Conservation (phyloP, 2,797 vertebrate species). For the Smutsia gigantea region DNA sequence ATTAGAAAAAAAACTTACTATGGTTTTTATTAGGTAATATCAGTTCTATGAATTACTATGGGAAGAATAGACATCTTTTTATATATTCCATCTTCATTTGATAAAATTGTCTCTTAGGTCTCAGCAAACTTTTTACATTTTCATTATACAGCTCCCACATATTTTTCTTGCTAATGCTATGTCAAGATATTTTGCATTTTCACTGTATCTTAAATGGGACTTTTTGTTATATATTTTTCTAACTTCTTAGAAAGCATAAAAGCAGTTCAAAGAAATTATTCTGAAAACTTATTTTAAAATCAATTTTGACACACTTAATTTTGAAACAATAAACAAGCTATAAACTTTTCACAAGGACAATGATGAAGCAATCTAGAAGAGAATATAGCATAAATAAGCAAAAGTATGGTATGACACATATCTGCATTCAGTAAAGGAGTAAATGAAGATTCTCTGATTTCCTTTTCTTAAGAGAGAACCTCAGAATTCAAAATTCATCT, state of each 20-base stretch:
- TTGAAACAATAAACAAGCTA: constrained; percentile 46
- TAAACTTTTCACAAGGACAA: constrained; percentile 47
- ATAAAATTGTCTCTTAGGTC: neutral
- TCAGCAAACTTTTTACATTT: constrained; percentile 40
- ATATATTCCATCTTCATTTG: neutral
- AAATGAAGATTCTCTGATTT: constrained; percentile 42
- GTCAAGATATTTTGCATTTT: constrained; percentile 14
- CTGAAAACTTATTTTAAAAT: constrained; percentile 51
- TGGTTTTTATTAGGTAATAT: neutral
- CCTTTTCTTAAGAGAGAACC: constrained; percentile 27
- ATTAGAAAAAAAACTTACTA: neutral
- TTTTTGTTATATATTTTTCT: constrained; percentile 9
- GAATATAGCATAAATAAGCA: constrained; percentile 21
- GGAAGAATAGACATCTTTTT: neutral
- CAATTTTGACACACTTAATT: constrained; percentile 59
- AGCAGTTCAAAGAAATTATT: constrained; percentile 41
- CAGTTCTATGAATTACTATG: neutral
- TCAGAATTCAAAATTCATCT: constrained; percentile 52
- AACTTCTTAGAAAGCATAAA: constrained; percentile 25
- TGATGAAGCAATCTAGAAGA: constrained; percentile 45
- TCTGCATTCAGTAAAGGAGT: neutral
- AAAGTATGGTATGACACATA: constrained; percentile 7
- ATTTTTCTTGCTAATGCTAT: constrained; percentile 2
- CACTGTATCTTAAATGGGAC: neutral
- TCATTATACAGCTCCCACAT: neutral